phyloP scores from a whole-genome alignment of 1,140 invertebrate species.

The Nylanderia fulva region DNA sequence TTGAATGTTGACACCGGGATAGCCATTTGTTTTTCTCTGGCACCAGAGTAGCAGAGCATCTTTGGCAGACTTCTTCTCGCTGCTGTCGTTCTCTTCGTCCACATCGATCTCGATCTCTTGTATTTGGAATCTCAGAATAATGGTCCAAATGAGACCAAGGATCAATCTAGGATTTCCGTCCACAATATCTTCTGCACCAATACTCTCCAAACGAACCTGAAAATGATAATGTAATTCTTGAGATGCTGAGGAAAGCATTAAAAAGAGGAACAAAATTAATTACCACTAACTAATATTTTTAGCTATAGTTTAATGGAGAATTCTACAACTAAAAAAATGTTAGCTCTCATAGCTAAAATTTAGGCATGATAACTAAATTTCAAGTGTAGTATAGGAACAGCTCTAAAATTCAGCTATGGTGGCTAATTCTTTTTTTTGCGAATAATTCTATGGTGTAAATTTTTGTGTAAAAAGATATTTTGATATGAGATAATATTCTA shows the following conservation, averaged over 20 bases:
- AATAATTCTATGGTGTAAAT: not conserved
- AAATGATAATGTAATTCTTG: slow-evolving; percentile 56
- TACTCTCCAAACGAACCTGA: slow-evolving; percentile 97
- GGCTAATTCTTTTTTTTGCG: too few species aligned
- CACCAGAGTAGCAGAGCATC: slow-evolving; percentile 99
- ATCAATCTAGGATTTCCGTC: slow-evolving; percentile 98
- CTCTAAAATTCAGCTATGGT: too few species aligned
- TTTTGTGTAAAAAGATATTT: not conserved
- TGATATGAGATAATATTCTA: not conserved
- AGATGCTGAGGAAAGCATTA: not conserved
- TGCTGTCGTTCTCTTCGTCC: slow-evolving; percentile 98
- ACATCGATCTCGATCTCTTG: slow-evolving; percentile 99
- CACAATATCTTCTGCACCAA: slow-evolving; percentile 99
- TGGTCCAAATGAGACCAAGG: slow-evolving; percentile 99
- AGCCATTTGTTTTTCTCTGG: slow-evolving; percentile 98
- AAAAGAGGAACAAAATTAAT: too few species aligned
- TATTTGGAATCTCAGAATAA: slow-evolving; percentile 98
- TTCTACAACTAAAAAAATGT: too few species aligned
- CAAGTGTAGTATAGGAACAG: too few species aligned
- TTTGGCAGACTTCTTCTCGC: slow-evolving; percentile 99
- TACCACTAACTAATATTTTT: too few species aligned
- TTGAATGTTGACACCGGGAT: slow-evolving; percentile 95
- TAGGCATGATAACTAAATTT: too few species aligned
- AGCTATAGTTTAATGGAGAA: too few species aligned
- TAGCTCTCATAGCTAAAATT: too few species aligned